A percentile compares a stretch with the other conserved stretches of the same genome.
Conservation (phyloP, 1,140 invertebrate species). For the Orchestia grillus region DNA sequence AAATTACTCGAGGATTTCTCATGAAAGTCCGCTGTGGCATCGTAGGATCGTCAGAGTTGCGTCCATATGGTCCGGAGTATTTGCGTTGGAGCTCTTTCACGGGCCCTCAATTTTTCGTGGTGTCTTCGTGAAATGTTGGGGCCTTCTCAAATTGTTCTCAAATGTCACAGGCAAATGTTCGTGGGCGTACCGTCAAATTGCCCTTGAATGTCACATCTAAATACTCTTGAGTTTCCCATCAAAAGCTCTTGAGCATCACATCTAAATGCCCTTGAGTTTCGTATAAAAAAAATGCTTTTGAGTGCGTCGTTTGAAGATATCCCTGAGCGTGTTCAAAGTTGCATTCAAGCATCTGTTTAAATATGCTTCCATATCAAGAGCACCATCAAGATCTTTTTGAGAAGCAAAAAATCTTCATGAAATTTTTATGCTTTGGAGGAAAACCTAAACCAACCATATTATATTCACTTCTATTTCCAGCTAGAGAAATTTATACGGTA, state of each 20-base stretch:
- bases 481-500: too few species aligned
- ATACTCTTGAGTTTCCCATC: background rate
- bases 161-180: background rate
- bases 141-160: background rate
- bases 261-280: background rate
- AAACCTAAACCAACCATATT: too few species aligned
- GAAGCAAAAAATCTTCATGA: too few species aligned
- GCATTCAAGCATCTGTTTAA: too few species aligned
- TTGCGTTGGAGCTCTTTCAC: background rate
- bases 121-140: background rate
- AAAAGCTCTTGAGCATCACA: background rate
- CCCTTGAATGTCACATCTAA: background rate
- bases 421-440: too few species aligned
- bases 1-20: background rate
- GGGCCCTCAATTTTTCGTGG: background rate
- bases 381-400: too few species aligned
- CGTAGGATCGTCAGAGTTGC: background rate
- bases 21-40: background rate
- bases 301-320: background rate
- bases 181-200: background rate
- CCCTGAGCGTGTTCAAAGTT: too few species aligned
- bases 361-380: too few species aligned
- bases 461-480: too few species aligned
- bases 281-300: background rate
- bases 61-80: background rate